Base-by-base conservation (phyloP, 2,888 invertebrate species). In the Hecatera dysodea region DNA sequence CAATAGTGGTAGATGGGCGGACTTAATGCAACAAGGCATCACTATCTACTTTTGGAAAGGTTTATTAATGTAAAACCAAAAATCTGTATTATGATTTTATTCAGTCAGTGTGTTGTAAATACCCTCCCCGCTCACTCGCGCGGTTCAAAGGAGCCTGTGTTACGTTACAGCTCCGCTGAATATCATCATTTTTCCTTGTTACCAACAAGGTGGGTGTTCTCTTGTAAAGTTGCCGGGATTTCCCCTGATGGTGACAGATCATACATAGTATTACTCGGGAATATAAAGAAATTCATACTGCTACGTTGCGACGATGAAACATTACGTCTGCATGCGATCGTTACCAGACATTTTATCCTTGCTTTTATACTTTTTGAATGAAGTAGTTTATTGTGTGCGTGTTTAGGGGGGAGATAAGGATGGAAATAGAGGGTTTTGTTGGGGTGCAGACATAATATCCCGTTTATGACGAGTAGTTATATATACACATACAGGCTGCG, bases 241-340 rank as follows among this genome's bases (percentile, higher is more conserved):
- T 91, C 89, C 90, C 89, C 80, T 89, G 91, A 90, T 91, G 89
- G 89, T 89, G 90, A 91, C 90, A 91, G 89, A 90, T 91, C 90
- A 90, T 88, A 82, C 87, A 72, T 81, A 83, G 84, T 81, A 86
- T 84, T 87, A 80, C 85, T 80, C 72, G 77, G 78, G 73, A 81
- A 82, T 83, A 85, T 84, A 84, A 72, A 81, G 71, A 76, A 73
- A 83, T 81, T 81, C 82, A 83, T 78, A 72, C 62, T 60, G 60
- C 66, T 53, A 65, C 53, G 52, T 73, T 74, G 59, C 52, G 27
- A 62, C 72, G 68, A 56, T 75, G 71, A 75, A 82, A 70, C 65
- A 75, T 83, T 73, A 75, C 52, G 67, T 64, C 63, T 73, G 80
- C 80, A 67, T 70, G 60, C 60, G 69, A 76, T 77, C 71, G 65